phyloP scores from a whole-genome alignment of 2,797 vertebrate genomes.

The Enteromius unitaeniatus region DNA sequence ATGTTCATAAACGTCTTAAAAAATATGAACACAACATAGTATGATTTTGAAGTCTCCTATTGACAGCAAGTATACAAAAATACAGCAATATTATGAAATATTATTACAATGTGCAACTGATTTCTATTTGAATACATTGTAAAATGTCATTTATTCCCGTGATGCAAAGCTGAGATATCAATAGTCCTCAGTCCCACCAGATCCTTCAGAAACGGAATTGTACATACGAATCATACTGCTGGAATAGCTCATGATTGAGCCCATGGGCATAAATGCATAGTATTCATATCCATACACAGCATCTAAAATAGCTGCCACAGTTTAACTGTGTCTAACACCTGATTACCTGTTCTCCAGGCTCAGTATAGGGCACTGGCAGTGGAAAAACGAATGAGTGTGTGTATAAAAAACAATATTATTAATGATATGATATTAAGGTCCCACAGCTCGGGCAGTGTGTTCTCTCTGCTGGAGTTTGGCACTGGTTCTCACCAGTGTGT shows the following conservation, averaged over 20 bases:
- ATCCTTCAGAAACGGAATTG: background rate
- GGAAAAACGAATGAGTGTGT: constrained; percentile 32
- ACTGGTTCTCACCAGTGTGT: constrained; percentile 45
- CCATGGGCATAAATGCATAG: constrained; percentile 11
- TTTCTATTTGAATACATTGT: background rate
- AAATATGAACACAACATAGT: background rate
- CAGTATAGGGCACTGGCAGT: background rate
- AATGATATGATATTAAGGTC: constrained; percentile 63
- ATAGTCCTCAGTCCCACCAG: background rate
- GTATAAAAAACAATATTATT: constrained; percentile 56
- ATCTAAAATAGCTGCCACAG: background rate
- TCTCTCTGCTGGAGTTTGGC: constrained; percentile 60
- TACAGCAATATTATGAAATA: background rate
- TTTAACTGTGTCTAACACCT: background rate
- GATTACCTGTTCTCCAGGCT: constrained; percentile 8
- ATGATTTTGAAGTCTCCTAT: background rate
- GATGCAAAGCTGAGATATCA: background rate
- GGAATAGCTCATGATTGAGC: constrained; percentile 10
- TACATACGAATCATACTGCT: background rate
- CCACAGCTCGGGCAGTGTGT: constrained; percentile 61
- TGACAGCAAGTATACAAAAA: background rate
- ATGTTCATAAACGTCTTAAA: background rate
- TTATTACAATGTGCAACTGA: background rate
- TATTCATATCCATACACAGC: background rate
- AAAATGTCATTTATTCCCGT: background rate